These are phyloP conservation scores for rat (Rattus norvegicus) DNA, from an alignment of 2,113 vertebrate species.

Conservation along the genomic window GRCr8 NC_086033.1:15822001-15822500, in stretches of 20 bases:
- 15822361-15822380: neutral
- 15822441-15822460: neutral
- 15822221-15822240: too few species aligned
- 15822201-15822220: neutral
- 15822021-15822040: neutral
- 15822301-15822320: neutral
- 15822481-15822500: neutral
- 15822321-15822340: neutral
- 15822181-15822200: neutral
- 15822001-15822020: neutral
- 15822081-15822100: neutral
- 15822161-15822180: neutral
- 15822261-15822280: neutral
- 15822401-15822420: neutral
- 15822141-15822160: neutral
- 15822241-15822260: neutral
- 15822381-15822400: neutral
- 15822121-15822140: too few species aligned
- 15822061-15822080: neutral
- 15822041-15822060: neutral
- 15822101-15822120: neutral
- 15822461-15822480: neutral
- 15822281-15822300: neutral
- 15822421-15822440: constrained; percentile 10
- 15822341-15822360: neutral